phyloP scores from a whole-genome alignment of 2,888 invertebrate species.

The Xestoiulus laeticollis region DNA sequence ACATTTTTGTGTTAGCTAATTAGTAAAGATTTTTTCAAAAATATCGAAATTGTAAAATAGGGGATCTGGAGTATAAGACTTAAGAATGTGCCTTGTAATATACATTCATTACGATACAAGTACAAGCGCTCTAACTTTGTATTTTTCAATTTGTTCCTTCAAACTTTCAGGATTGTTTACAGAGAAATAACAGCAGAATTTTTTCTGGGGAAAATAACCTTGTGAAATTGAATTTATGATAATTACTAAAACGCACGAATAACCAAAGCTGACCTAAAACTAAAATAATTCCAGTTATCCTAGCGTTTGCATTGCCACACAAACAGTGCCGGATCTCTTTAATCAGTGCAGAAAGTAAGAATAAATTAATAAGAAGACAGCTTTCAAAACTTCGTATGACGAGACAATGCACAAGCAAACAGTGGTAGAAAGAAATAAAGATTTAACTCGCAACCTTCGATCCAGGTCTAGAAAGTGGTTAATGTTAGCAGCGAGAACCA shows the following conservation, averaged over 20 bases:
- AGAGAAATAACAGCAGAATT: not conserved
- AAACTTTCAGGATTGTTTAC: too few relatives aligned
- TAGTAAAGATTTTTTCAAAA: not conserved
- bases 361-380: not conserved
- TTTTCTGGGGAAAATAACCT: not conserved
- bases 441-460: not conserved
- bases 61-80: not conserved
- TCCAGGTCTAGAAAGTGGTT: not conserved
- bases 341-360: not conserved
- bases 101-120: too few relatives aligned
- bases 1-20: not conserved
- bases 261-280: too few relatives aligned
- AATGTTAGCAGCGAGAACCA: constrained; percentile 34
- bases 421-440: constrained; percentile 9
- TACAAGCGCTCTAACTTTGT: too few relatives aligned
- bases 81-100: not conserved
- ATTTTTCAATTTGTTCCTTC: too few relatives aligned
- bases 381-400: not conserved
- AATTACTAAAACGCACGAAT: too few relatives aligned
- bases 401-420: not conserved
- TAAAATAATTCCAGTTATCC: not conserved
- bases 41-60: not conserved
- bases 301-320: not conserved
- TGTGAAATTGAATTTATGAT: too few relatives aligned
- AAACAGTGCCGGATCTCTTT: not conserved